Base-by-base conservation (phyloP, 2,113 vertebrate species). In the Sander vitreus region DNA sequence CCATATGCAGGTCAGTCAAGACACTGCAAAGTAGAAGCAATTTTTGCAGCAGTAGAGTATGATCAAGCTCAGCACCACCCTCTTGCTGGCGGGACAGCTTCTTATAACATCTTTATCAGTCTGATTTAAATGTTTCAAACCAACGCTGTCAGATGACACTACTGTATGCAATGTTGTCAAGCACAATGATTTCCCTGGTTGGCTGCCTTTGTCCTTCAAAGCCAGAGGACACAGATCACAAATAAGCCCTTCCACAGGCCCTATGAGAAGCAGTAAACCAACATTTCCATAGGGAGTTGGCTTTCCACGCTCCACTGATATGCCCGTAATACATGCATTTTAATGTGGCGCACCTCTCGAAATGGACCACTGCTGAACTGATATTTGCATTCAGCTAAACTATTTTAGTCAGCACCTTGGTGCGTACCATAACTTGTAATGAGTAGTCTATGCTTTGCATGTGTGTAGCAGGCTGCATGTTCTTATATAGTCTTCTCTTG, bases 181-280 rank as follows among this genome's bases (percentile, higher is more conserved):
- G 88, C 84, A 51, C 76, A 60, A 4, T 43, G 74, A 83, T 85
- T 80, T 85, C 78, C 59, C 73, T 58, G 82, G 85, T 88, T 77
- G 86, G 84, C 58, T 84, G 90, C 63, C 23, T 86, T 90, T 83
- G 91, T 94, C 91, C 91, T 94, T 94, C 88, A 92, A 83, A 90
- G 74, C 67, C 78, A 91, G 85, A 92, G 90, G 92, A 92, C 91
- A 57, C 51, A 47, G 84, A 85, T 90, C 89, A 78, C 86, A 88
- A 87, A 89, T 84, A 84, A 76, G 76, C 67, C 73, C 59, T 55
- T 83, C 73, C 65, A 82, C 77, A 3, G 78, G 59, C 82, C 77
- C 87, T 16, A 27, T 25, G 74, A 89, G 82, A 76, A 74, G 88
- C 88, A 76, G 85, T 86, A 92, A 91, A 87, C 86, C 88, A 89